Percentiles rank a stretch among this genome's conserved stretches.
phyloP scores from a whole-genome alignment of 1,140 invertebrate genomes.

The Portunus trituberculatus region DNA sequence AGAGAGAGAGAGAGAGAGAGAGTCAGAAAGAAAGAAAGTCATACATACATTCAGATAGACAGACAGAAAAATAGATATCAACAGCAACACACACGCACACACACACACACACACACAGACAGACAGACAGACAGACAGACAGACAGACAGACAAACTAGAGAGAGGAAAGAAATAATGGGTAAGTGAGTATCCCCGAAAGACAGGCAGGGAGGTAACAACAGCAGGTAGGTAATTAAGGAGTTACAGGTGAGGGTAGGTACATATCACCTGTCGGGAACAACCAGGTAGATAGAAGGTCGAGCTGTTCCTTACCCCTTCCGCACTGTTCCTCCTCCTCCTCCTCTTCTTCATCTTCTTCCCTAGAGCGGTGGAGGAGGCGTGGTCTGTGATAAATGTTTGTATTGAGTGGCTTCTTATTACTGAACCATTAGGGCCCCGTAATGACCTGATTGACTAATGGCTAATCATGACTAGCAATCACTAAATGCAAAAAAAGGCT shows the following conservation, averaged over 20 bases:
- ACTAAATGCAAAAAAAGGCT: constrained; percentile 52
- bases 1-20: not conserved
- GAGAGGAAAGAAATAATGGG: constrained; percentile 39
- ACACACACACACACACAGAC: not conserved
- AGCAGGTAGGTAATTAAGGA: not conserved
- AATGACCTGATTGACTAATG: constrained; percentile 73
- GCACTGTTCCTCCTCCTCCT: not conserved
- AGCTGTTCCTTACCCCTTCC: not conserved
- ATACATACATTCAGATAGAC: too few relatives aligned
- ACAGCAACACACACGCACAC: not conserved
- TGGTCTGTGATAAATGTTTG: constrained; percentile 71
- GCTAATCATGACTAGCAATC: constrained; percentile 72
- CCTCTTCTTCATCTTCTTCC: not conserved
- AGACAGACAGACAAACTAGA: not conserved
- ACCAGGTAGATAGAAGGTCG: not conserved
- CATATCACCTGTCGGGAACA: not conserved
- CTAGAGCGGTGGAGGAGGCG: not conserved
- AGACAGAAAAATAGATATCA: not conserved
- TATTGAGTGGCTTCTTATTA: constrained; percentile 73
- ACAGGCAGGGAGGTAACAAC: too few relatives aligned
- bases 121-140: too few relatives aligned
- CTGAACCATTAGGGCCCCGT: constrained; percentile 68
- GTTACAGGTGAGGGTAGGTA: not conserved
- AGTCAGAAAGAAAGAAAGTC: not conserved
- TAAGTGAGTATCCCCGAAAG: too few relatives aligned